Evolutionary conservation across 2,797 vertebrate species (phyloP).

Genomic region (Clamator glandarius): DNA sequence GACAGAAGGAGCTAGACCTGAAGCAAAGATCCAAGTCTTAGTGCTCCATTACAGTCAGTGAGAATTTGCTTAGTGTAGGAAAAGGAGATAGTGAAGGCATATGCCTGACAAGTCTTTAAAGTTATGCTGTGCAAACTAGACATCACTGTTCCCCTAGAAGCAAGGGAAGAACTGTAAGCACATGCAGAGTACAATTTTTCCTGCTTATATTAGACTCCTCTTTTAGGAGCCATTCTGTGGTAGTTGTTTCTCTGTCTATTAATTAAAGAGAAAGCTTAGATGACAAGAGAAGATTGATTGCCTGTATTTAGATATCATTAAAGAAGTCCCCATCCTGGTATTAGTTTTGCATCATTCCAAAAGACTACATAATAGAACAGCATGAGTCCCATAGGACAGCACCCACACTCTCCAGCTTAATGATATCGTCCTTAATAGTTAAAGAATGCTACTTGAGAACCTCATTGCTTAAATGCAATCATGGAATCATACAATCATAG

Average conservation of each 20-base stretch:
- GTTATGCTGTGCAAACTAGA: background rate
- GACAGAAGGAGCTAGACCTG: background rate
- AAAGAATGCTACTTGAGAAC: background rate
- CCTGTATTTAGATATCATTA: background rate
- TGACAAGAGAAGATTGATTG: background rate
- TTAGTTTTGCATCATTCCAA: background rate
- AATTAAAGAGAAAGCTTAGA: background rate
- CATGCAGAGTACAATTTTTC: background rate
- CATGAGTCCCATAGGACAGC: background rate
- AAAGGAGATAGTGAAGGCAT: background rate
- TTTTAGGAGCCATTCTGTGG: background rate
- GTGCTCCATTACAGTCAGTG: background rate
- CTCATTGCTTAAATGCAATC: background rate
- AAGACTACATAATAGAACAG: background rate
- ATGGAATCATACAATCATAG: no score
- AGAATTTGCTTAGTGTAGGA: background rate
- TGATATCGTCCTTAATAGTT: background rate
- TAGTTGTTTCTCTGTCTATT: background rate
- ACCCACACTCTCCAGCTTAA: background rate
- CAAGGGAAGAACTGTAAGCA: background rate
- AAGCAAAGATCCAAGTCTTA: background rate
- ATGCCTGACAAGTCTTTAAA: background rate
- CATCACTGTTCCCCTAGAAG: rapidly evolving
- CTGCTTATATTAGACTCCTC: background rate
- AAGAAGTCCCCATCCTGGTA: background rate